A percentile compares a stretch with the other conserved stretches of the same genome.
Evolutionary conservation across 2,797 vertebrate genomes (phyloP).

Genomic region (Xerus rutilus): DNA sequence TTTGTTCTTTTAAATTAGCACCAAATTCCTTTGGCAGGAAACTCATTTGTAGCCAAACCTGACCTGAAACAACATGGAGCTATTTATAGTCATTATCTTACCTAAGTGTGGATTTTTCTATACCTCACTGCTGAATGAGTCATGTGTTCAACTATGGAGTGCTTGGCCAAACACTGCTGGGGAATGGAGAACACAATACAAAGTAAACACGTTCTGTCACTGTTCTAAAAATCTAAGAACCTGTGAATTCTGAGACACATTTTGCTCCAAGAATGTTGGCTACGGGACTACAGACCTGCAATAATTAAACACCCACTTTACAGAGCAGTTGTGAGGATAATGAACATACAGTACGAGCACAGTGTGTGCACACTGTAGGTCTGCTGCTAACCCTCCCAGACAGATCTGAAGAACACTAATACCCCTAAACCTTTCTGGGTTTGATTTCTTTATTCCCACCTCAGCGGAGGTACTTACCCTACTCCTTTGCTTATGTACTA

Average conservation of each 20-base stretch:
- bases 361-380: not conserved
- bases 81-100: constrained; percentile 44
- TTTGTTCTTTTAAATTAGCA: not conserved
- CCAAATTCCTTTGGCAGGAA: constrained; percentile 11
- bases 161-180: not conserved
- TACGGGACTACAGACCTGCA: not conserved
- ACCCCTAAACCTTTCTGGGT: not conserved
- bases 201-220: not conserved
- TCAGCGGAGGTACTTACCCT: not conserved
- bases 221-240: constrained; percentile 26
- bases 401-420: not conserved
- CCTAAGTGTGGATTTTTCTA: not conserved
- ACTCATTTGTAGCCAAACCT: constrained; percentile 38
- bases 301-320: not conserved
- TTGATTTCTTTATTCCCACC: not conserved
- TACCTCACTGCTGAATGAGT: not conserved
- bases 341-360: not conserved
- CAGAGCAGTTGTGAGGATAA: not conserved
- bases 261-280: not conserved
- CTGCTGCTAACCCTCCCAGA: not conserved
- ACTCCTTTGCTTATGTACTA: not conserved
- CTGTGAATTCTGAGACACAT: not conserved
- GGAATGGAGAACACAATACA: not conserved
- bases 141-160: not conserved
- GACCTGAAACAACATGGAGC: constrained; percentile 17